These are phyloP conservation scores for Sebastes melanostomus DNA, from an alignment of 2,797 vertebrate genomes.

Conservation along the genomic window DNA sequence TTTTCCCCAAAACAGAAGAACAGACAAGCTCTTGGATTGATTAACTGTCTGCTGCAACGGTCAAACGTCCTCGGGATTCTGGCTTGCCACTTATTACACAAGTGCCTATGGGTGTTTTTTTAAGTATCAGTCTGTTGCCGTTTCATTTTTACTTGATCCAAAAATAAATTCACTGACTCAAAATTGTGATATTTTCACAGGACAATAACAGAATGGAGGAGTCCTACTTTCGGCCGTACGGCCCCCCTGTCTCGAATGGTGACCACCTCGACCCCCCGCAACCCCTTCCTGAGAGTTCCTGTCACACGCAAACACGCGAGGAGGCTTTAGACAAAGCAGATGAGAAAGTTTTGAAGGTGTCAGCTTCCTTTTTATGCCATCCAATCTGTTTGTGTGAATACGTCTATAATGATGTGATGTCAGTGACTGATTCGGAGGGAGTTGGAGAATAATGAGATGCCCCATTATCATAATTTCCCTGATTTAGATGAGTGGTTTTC, in stretches of 20 bases:
- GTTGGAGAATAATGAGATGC: constrained; percentile 81
- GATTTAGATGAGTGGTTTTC: constrained; percentile 85
- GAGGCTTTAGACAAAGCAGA: constrained; percentile 51
- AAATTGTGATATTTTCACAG: constrained; percentile 56
- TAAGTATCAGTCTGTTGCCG: background rate
- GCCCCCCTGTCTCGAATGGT: constrained; percentile 76
- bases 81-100: constrained; percentile 24
- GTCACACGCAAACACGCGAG: constrained; percentile 11
- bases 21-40: constrained; percentile 74
- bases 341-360: constrained; percentile 73
- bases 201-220: constrained; percentile 16
- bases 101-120: constrained; percentile 6
- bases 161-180: constrained; percentile 1
- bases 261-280: constrained; percentile 68
- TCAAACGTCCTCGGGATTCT: constrained; percentile 44
- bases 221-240: constrained; percentile 37
- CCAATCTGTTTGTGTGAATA: constrained; percentile 81
- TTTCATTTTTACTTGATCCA: background rate
- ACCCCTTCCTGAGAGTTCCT: constrained; percentile 77
- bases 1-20: constrained; percentile 72
- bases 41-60: constrained; percentile 73
- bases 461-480: constrained; percentile 84
- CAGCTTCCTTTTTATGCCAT: constrained; percentile 67
- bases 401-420: constrained; percentile 79
- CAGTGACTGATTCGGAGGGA: constrained; percentile 77